Evolutionary conservation across 2,797 vertebrate species (phyloP).

Genomic region (Enteromius paludinosus): DNA sequence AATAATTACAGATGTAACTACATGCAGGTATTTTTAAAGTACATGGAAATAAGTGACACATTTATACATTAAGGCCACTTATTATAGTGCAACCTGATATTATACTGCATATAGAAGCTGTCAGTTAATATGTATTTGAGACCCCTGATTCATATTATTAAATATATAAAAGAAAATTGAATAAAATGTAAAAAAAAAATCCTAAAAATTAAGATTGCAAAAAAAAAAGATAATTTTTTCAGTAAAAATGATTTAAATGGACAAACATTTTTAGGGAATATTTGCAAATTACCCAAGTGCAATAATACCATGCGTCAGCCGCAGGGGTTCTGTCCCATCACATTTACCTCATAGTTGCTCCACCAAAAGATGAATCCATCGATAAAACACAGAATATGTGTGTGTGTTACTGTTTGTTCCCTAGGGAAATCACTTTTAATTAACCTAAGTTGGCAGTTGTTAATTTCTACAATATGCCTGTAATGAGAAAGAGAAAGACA

Average conservation of each 20-base stretch:
- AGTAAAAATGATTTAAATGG: background rate
- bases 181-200: too few relatives aligned
- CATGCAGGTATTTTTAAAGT: background rate
- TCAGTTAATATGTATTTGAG: background rate
- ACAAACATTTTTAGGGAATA: slow-evolving; percentile 19
- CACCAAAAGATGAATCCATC: slow-evolving; percentile 32
- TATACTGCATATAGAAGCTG: background rate
- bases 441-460: slow-evolving; percentile 64
- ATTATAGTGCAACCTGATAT: background rate
- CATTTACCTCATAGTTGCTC: slow-evolving; percentile 18
- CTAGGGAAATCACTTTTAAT: slow-evolving; percentile 63
- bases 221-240: background rate
- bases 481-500: slow-evolving; percentile 55
- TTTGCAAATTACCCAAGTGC: slow-evolving; percentile 34
- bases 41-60: background rate
- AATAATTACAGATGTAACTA: background rate
- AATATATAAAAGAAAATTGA: background rate
- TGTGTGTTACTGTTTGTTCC: slow-evolving; percentile 55
- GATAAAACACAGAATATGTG: slow-evolving; percentile 28
- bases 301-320: background rate
- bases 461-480: slow-evolving; percentile 62
- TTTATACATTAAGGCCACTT: background rate
- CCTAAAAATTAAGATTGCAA: background rate
- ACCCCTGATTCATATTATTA: background rate
- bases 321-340: slow-evolving; percentile 13